Base-by-base conservation (phyloP, 2,797 vertebrate species). In the Podarcis siculus region DNA sequence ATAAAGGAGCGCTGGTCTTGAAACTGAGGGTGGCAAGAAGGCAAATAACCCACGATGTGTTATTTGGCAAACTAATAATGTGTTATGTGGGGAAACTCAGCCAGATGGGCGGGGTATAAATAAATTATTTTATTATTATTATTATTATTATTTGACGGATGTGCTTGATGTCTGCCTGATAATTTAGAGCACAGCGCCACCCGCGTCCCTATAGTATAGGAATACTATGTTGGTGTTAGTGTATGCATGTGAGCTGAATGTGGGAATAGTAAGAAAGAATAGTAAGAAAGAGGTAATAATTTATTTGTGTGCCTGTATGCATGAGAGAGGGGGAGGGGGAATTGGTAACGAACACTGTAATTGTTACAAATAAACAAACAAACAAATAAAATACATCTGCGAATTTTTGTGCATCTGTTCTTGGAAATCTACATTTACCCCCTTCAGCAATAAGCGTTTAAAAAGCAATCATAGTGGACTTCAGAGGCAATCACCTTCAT, bases 401-500 rank as follows among this genome's bases (percentile, higher is more conserved):
- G 27, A 61, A 21, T 58, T 79, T 55, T 32, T 25, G 25, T 64
- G 81, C 39, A 69, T 45, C 17, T 82, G 30, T 30, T 71, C 39
- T 76, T 61, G 25, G 2, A 73, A 55, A 37, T 49, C 69, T 1
- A 58, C 45, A 61, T 21, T 58, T 61, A 1, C 3, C 8, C 55
- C 30, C 37, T 87, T 80, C 39, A 58, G 37, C 71, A 87, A 15
- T 78, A 66, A 85, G 39, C 39, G 32, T 35, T 58, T 85, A 58
- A 81, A 73, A 86, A 88, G 55, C 8, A 84, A 73, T n/a, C 23
- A 55, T 79, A 90, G 55, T 89, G 79, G 79, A 86, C 83, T 90
- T 85, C 78, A 82, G 87, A 93, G 91, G 90, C 2, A 1, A 90
- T 82, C 88, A 87, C 45, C 27, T 85, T 86, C 90, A 87, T 2